A percentile compares a stretch with the other conserved stretches of the same genome.
Conservation (phyloP, 2,797 vertebrate species). For the Taenioides sp. region DNA sequence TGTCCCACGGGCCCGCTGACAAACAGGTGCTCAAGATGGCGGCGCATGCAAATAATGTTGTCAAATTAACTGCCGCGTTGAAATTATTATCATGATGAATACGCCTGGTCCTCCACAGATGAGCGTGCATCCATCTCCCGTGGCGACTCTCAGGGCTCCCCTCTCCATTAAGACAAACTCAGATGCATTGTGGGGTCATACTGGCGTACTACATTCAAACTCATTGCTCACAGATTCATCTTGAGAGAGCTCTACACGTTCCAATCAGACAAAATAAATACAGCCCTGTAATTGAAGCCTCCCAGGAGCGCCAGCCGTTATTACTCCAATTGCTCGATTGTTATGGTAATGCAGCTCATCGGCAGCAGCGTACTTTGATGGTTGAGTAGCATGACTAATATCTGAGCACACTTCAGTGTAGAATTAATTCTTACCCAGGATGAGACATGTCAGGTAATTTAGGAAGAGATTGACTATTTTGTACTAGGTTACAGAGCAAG, state of each 20-base stretch:
- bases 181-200: slow-evolving; percentile 64
- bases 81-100: slow-evolving; percentile 71
- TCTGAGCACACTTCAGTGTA: slow-evolving; percentile 46
- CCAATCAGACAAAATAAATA: slow-evolving; percentile 76
- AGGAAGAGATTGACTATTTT: slow-evolving; percentile 34
- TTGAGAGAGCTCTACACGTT: slow-evolving; percentile 64
- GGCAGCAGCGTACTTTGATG: slow-evolving; percentile 50
- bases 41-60: slow-evolving; percentile 64
- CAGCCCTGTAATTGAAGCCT: slow-evolving; percentile 65
- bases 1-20: slow-evolving; percentile 32
- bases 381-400: slow-evolving; percentile 54
- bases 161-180: slow-evolving; percentile 65
- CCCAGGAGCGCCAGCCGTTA: slow-evolving; percentile 65
- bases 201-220: slow-evolving; percentile 59
- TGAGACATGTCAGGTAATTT: slow-evolving; percentile 36
- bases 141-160: slow-evolving; percentile 53
- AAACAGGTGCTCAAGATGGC: slow-evolving; percentile 64
- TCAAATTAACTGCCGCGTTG: slow-evolving; percentile 69
- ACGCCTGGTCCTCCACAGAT: slow-evolving; percentile 50
- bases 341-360: slow-evolving; percentile 73
- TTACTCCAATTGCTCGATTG: slow-evolving; percentile 69
- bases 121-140: slow-evolving; percentile 58
- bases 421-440: slow-evolving; percentile 49
- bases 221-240: slow-evolving; percentile 62
- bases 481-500: slow-evolving; percentile 17